phyloP scores from a whole-genome alignment of 2,113 vertebrate genomes.

The Onychorhynchus coronatus region DNA sequence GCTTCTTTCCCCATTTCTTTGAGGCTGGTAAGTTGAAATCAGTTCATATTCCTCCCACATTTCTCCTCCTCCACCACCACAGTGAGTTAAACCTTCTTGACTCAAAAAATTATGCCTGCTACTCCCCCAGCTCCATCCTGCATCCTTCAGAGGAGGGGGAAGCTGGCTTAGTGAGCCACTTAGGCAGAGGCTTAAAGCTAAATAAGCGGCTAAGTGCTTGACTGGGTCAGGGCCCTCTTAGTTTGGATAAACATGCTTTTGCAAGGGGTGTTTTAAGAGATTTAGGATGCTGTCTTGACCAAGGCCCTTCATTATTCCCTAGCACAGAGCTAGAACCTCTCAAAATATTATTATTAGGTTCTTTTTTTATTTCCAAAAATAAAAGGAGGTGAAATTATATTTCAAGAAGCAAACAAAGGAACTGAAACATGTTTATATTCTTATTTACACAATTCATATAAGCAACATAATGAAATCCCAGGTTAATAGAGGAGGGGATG shows the following conservation, averaged over 20 bases:
- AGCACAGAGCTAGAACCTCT: neutral
- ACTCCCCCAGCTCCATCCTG: neutral
- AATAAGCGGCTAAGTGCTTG: neutral
- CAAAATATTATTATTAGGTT: neutral
- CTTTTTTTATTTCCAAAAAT: neutral
- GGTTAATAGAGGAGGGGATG: neutral
- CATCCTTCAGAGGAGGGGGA: neutral
- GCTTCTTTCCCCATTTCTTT: neutral
- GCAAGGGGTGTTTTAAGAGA: neutral
- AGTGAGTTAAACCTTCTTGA: neutral
- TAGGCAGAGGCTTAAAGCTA: neutral
- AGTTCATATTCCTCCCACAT: conserved; percentile 43
- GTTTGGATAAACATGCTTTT: neutral
- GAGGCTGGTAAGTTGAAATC: conserved; percentile 19
- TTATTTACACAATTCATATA: neutral
- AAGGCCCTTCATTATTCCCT: neutral
- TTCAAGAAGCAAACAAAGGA: neutral
- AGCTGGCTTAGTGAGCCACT: neutral
- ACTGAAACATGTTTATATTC: neutral
- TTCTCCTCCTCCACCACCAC: neutral
- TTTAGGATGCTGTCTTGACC: neutral
- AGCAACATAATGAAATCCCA: neutral
- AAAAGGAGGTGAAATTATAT: neutral
- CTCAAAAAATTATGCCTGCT: neutral
- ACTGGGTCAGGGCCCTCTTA: neutral